phyloP scores from a whole-genome alignment of 2,113 vertebrate species.

The Noturus placidus region DNA sequence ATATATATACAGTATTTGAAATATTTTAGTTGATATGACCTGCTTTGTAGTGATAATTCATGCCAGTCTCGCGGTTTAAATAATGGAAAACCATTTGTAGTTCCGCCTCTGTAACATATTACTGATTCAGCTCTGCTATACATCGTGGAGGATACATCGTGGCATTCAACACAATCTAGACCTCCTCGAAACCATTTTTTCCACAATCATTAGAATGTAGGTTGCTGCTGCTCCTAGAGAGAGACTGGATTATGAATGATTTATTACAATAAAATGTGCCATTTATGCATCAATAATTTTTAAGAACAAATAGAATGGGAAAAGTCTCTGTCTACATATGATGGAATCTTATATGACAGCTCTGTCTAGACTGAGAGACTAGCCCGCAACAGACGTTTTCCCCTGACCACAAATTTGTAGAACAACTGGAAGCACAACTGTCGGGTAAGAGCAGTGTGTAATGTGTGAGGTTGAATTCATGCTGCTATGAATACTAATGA shows the following conservation, averaged over 20 bases:
- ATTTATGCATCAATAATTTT: not conserved
- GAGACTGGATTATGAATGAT: not conserved
- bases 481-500: not conserved
- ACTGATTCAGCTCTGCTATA: not conserved
- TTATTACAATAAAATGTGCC: not conserved
- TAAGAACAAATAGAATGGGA: not conserved
- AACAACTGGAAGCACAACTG: not conserved
- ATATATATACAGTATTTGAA: not conserved
- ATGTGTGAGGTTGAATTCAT: not conserved
- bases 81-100: not conserved
- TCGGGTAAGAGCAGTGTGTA: not conserved
- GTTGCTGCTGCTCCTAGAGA: not conserved
- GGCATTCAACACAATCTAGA: not conserved
- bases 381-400: not conserved
- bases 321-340: not conserved
- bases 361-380: not conserved
- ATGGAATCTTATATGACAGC: not conserved
- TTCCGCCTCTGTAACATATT: not conserved
- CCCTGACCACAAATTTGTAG: not conserved
- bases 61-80: not conserved
- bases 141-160: not conserved
- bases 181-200: not conserved
- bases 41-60: not conserved
- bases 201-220: not conserved
- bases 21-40: not conserved